phyloP scores from a whole-genome alignment of 2,797 vertebrate genomes.

The Xiphophorus birchmanni region DNA sequence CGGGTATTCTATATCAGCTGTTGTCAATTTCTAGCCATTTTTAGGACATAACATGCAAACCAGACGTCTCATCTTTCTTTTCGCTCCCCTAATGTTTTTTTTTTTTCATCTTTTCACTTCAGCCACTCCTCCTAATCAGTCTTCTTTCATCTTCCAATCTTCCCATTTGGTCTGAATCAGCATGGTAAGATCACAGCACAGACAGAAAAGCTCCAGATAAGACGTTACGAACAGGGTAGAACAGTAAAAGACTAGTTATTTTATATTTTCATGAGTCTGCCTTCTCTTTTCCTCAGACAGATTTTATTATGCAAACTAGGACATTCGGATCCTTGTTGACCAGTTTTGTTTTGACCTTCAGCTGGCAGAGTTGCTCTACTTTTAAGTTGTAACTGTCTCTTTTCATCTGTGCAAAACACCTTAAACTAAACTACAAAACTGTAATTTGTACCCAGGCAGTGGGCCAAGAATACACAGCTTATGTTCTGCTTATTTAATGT shows the following conservation, averaged over 20 bases:
- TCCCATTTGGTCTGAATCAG: constrained; percentile 75
- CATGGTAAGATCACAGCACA: constrained; percentile 60
- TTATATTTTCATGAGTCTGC: constrained; percentile 59
- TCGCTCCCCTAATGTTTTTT: constrained; percentile 27
- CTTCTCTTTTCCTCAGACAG: constrained; percentile 45
- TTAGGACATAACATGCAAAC: constrained; percentile 49
- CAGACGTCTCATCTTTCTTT: constrained; percentile 47
- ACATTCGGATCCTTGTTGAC: constrained; percentile 31
- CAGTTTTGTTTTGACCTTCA: constrained; percentile 36
- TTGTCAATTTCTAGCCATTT: constrained; percentile 50
- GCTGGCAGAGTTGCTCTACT: constrained; percentile 30
- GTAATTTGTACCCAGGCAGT: constrained; percentile 10
- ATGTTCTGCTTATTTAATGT: constrained; percentile 18
- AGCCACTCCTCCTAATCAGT: constrained; percentile 52
- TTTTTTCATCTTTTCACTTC: background rate
- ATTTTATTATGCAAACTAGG: constrained; percentile 52
- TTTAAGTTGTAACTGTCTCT: constrained; percentile 15
- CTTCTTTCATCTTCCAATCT: constrained; percentile 65
- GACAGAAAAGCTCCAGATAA: constrained; percentile 61
- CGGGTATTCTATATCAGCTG: constrained; percentile 28
- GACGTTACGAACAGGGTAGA: constrained; percentile 53
- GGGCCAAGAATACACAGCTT: constrained; percentile 25
- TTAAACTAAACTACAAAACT: constrained; percentile 23
- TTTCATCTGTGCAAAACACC: constrained; percentile 31
- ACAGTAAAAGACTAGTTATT: constrained; percentile 60